Evolutionary conservation across 1,140 invertebrate genomes (phyloP), one percentile per base, ranked within the genome.

Genomic region (Caenorhabditis briggsae): DNA sequence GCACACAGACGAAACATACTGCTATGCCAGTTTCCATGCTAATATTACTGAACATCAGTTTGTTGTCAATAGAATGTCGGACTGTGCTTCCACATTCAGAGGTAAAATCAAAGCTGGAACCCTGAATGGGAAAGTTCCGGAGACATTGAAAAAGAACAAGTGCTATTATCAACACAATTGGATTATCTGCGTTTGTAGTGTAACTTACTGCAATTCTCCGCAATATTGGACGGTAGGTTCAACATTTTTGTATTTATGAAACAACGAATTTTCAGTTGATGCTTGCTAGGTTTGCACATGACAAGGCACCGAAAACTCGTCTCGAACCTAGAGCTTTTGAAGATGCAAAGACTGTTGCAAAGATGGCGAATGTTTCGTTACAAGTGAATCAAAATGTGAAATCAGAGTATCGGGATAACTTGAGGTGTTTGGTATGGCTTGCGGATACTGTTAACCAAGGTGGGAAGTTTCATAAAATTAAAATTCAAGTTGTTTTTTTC

Each of bases 111-210:
- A 74, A 46, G 33, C 41, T 48, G 65, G 65, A 74, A 25, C 18
- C 5, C 1, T 74, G 2, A 33, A 65, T 8, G 65, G 2, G 11
- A 18, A 23, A 16, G 41, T 74, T 46, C 65, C 65, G 46, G 18
- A 74, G n/a, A 46, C 65, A 20, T 46, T 74, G 14, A 43, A 74
- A n/a, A 46, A 74, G 16, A 74, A 46, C 0, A 46, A 43, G n/a
- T 74, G 65, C 41, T 74, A 74, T 12, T 74, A 33, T 46, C 65
- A 74, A 46, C 65, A 74, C 12, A n/a, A 74, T 48, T 74, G 65
- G 65, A 74, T 74, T 11, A n/a, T 74, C 46, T 74, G 65, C n/a
- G 65, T 74, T n/a, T 74, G 65, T 20, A 74, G n/a, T 46, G 16
- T 46, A 16, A 48, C 65, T 43, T 74, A 46, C 41, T 74, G 65